Conservation (phyloP, 2,113 vertebrate genomes). For the Felis chaus region DNA sequence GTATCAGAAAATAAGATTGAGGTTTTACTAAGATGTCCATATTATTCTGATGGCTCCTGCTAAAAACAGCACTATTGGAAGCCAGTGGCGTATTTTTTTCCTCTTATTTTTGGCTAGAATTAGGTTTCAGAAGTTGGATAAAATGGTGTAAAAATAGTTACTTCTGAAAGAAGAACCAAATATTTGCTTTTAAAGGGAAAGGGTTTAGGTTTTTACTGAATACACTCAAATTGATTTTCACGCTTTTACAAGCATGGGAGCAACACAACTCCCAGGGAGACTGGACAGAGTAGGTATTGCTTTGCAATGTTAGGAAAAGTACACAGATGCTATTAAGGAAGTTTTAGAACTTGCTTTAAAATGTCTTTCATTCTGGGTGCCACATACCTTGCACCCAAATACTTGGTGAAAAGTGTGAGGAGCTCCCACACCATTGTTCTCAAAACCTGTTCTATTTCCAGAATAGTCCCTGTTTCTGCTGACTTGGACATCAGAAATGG, state of each 20-base stretch:
- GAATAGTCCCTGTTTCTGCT: not conserved
- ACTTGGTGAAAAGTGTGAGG: not conserved
- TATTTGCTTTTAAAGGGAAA: slow-evolving; percentile 58
- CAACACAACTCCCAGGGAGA: not conserved
- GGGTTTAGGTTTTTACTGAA: slow-evolving; percentile 40
- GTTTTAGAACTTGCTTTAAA: not conserved
- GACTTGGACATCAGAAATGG: not conserved
- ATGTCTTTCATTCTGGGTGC: not conserved
- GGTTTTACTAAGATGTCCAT: slow-evolving; percentile 50
- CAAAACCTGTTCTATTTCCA: not conserved
- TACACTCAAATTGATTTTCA: slow-evolving; percentile 46
- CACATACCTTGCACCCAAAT: not conserved
- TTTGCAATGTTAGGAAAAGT: not conserved
- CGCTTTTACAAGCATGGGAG: not conserved
- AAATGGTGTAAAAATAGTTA: slow-evolving; percentile 59
- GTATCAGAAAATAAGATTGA: slow-evolving; percentile 71
- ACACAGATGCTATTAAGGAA: slow-evolving; percentile 2
- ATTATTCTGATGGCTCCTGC: slow-evolving; percentile 43
- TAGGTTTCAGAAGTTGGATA: slow-evolving; percentile 53
- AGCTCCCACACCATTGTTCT: not conserved
- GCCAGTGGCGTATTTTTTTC: not conserved
- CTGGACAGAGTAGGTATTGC: not conserved
- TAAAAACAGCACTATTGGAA: not conserved
- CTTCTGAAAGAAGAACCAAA: slow-evolving; percentile 42
- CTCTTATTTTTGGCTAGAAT: slow-evolving; percentile 40